These are phyloP conservation scores for Aphaenogaster rudis DNA, from an alignment of 1,140 invertebrate species.

Conservation along the genomic window DNA sequence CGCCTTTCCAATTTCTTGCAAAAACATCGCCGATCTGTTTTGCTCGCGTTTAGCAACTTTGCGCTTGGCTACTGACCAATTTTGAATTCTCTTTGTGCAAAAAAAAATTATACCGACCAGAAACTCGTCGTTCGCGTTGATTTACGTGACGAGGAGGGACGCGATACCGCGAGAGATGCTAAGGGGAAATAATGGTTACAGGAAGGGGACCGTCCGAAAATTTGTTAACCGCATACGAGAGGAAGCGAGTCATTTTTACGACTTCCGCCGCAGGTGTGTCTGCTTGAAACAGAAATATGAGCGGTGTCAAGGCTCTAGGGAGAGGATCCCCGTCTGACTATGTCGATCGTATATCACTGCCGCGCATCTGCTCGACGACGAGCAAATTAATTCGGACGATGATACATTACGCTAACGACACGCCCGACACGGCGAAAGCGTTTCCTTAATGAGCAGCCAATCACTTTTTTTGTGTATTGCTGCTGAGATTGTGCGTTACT, in stretches of 20 bases:
- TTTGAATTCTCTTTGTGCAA: neutral
- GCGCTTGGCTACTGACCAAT: constrained; percentile 45
- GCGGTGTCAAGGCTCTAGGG: constrained; percentile 28
- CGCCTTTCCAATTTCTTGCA: constrained; percentile 3
- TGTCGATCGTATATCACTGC: constrained; percentile 56
- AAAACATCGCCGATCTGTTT: constrained; percentile 34
- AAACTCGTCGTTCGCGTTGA: constrained; percentile 27
- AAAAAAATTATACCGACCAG: constrained; percentile 41
- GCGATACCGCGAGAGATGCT: constrained; percentile 36
- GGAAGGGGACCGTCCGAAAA: constrained; percentile 64
- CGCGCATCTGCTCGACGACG: constrained; percentile 42
- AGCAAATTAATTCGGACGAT: constrained; percentile 56
- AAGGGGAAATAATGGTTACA: constrained; percentile 68
- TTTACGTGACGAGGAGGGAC: constrained; percentile 43
- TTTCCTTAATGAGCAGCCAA: constrained; percentile 26
- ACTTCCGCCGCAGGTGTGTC: constrained; percentile 55
- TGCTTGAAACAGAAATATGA: constrained; percentile 61
- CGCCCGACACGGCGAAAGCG: neutral
- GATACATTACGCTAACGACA: constrained; percentile 42
- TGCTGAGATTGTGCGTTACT: neutral
- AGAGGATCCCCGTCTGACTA: constrained; percentile 29
- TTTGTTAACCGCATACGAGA: constrained; percentile 70
- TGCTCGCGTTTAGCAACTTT: constrained; percentile 20
- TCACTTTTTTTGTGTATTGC: neutral
- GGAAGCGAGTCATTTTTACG: constrained; percentile 68